Conservation (phyloP, 2,113 vertebrate genomes). For the Atrichornis clamosus region DNA sequence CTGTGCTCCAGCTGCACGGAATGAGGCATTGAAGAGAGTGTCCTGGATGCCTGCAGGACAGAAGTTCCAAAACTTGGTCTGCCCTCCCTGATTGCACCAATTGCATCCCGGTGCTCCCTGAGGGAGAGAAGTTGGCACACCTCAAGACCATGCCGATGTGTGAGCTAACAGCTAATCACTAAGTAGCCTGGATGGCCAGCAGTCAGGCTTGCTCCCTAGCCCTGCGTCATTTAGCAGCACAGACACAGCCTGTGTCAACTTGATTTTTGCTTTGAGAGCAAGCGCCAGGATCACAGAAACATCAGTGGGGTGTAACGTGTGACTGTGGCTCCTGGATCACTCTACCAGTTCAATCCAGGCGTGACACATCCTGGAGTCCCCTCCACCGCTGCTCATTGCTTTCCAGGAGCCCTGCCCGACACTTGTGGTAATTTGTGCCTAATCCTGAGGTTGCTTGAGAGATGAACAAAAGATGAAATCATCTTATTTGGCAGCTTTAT, state of each 20-base stretch:
- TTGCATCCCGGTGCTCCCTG: accelerated
- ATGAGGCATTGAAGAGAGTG: neutral
- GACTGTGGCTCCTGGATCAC: neutral
- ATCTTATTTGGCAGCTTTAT: constrained; percentile 1
- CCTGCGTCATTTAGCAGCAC: neutral
- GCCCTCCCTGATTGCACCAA: accelerated
- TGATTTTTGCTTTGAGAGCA: neutral
- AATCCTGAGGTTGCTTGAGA: neutral
- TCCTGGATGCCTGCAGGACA: neutral
- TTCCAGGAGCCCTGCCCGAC: neutral
- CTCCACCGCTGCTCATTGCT: neutral
- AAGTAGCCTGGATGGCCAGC: neutral
- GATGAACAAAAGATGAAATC: neutral
- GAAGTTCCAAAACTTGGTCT: neutral
- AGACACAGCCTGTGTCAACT: neutral
- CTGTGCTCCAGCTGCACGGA: neutral
- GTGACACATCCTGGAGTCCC: neutral
- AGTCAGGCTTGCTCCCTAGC: neutral
- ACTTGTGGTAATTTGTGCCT: neutral
- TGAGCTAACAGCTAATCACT: neutral
- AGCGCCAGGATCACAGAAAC: neutral
- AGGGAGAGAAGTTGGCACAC: accelerated
- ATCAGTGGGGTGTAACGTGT: neutral
- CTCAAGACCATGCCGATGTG: accelerated
- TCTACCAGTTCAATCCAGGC: neutral